Evolutionary conservation across 2,113 vertebrate species (phyloP).

Genomic region (Cyrtonyx montezumae): DNA sequence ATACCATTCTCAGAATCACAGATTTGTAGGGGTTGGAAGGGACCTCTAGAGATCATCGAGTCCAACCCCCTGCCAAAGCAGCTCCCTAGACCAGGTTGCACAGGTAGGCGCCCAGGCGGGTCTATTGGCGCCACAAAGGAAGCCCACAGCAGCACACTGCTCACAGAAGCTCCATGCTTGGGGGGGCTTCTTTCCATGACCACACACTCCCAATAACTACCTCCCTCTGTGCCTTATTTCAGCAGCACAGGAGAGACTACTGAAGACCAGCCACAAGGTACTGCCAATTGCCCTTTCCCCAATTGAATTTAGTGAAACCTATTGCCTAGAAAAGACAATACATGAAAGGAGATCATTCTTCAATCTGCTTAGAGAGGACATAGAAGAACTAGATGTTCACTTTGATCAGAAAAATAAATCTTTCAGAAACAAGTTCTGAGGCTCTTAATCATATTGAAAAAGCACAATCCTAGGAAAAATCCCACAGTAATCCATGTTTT

Average conservation of each 20-base stretch:
- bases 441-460: not conserved
- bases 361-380: not conserved
- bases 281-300: not conserved
- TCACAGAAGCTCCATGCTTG: not conserved
- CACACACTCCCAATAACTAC: not conserved
- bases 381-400: not conserved
- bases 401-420: conserved; percentile 8
- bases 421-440: conserved; percentile 13
- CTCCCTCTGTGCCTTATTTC: not conserved
- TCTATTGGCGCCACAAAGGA: not conserved
- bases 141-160: not conserved
- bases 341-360: not conserved
- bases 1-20: no score
- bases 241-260: not conserved
- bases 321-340: not conserved
- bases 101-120: no score
- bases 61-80: no score
- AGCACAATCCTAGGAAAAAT: conserved; percentile 13
- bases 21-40: no score
- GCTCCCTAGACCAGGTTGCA: no score
- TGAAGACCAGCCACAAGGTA: not conserved
- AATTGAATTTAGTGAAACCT: not conserved
- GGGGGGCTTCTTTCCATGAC: not conserved
- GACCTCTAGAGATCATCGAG: no score
- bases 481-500: not conserved